Evolutionary conservation across 2,113 vertebrate species (phyloP).

Genomic region (Oreochromis aureus): DNA sequence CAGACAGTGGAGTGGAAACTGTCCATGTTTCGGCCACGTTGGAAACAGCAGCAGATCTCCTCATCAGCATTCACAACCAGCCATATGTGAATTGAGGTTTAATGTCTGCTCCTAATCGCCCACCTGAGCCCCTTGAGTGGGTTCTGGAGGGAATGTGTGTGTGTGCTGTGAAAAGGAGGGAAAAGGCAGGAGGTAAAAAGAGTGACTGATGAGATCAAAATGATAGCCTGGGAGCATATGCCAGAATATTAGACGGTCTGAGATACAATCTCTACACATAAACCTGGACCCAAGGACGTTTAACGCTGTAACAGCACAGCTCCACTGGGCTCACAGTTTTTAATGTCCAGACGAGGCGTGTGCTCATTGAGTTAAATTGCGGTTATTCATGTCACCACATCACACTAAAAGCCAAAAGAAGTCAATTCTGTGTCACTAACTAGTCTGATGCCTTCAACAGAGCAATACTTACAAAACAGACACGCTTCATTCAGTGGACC

Average conservation of each 20-base stretch:
- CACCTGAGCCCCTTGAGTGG: slow-evolving; percentile 53
- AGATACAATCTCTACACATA: neutral
- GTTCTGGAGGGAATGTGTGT: neutral
- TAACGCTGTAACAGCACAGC: neutral
- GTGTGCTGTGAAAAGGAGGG: neutral
- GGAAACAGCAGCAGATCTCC: slow-evolving; percentile 45
- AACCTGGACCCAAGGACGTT: neutral
- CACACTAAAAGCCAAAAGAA: slow-evolving; percentile 24
- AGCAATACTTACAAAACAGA: slow-evolving; percentile 39
- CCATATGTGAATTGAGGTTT: slow-evolving; percentile 53
- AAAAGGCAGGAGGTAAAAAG: neutral
- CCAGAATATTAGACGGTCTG: neutral
- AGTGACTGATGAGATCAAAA: neutral
- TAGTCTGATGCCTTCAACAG: slow-evolving; percentile 45
- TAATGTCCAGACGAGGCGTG: neutral
- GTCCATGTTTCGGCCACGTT: neutral
- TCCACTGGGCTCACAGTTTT: neutral
- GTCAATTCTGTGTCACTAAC: slow-evolving; percentile 63
- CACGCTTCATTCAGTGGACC: slow-evolving; percentile 31
- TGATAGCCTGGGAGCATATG: neutral
- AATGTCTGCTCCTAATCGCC: slow-evolving; percentile 53
- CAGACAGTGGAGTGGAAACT: neutral
- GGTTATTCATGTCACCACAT: slow-evolving; percentile 38
- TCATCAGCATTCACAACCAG: slow-evolving; percentile 65
- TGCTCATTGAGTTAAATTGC: slow-evolving; percentile 35